Evolutionary conservation across 2,797 vertebrate genomes (phyloP), one percentile per base, ranked within the genome.

Genomic region (Austrolebias charrua): DNA sequence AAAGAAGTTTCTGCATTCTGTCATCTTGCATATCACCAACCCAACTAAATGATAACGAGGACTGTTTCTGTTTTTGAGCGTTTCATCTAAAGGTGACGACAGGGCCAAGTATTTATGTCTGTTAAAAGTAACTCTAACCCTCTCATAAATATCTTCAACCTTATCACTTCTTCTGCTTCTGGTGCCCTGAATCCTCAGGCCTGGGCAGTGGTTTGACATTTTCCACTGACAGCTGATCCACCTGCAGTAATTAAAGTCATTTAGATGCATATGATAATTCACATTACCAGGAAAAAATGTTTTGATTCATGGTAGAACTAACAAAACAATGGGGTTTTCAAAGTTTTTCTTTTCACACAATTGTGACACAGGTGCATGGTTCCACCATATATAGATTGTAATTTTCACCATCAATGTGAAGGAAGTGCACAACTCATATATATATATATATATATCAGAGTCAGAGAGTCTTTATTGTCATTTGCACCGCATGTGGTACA

Each of bases 191-290:
- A 63, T 57, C 65, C 40, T 74, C 20, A 7, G 68, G 69, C 60
- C 75, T 85, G 85, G 29, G 69, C 74, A 81, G 68, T 85, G 78
- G 89, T 78, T 82, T 72, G 60, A 60, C 63, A 78, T 85, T 82
- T 75, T 60, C 24, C 76, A 40, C 69, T 81, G 77, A 89, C 78
- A 89, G 79, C 55, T 60, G 15, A 56, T 82, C 73, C 84, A 89
- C 86, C 86, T 90, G 82, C 74, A 77, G 59, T 55, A 73, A 65
- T 65, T 50, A 55, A 60, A n/a, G 5, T 11, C 0, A 12, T 65
- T 29, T 20, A 56, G 9, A 46, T 51, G 29, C 46, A 31, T 1
- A 24, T 13, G 1, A 8, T 33, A 63, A 75, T 80, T 69, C 52
- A 50, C 50, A 33, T 20, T 28, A 24, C 5, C 13, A 15, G 28